Evolutionary conservation across 1,140 invertebrate species (phyloP).

Genomic region (Drosophila tristis): DNA sequence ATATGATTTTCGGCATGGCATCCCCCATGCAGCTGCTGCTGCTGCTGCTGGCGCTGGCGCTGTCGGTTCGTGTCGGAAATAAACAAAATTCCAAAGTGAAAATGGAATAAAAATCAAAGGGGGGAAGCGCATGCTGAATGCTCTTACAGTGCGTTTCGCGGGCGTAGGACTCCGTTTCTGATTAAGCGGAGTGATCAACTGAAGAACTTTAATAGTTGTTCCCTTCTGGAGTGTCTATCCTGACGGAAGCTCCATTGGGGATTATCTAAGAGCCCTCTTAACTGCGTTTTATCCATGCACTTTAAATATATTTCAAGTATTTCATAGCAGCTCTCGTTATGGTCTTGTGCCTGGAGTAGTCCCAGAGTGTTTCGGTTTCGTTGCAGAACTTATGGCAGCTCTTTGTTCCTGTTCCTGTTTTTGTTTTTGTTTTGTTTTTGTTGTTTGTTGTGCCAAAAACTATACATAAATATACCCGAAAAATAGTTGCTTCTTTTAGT

Average conservation of each 20-base stretch:
- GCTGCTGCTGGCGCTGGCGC: constrained; percentile 8
- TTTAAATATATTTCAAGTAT: too few relatives aligned
- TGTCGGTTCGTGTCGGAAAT: constrained; percentile 48
- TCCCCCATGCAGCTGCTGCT: too few relatives aligned
- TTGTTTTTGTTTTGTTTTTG: not conserved
- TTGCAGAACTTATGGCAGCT: too few relatives aligned
- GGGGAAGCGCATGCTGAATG: constrained; percentile 10
- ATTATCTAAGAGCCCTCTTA: too few relatives aligned
- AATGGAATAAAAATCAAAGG: not conserved
- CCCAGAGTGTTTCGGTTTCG: too few relatives aligned
- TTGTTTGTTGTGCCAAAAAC: too few relatives aligned
- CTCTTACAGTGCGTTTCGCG: constrained; percentile 13
- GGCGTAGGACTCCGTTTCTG: not conserved
- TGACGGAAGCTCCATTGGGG: too few relatives aligned
- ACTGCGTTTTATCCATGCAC: too few relatives aligned
- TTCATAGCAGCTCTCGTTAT: too few relatives aligned
- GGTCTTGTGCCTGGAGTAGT: too few relatives aligned
- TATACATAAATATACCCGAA: constrained; percentile 13
- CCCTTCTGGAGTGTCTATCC: too few relatives aligned
- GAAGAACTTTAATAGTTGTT: too few relatives aligned
- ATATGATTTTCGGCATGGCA: constrained; percentile 25
- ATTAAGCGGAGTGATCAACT: not conserved
- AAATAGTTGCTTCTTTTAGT: constrained; percentile 19
- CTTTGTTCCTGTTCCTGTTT: not conserved
- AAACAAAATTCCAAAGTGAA: constrained; percentile 29